Base-by-base conservation (phyloP, 2,113 vertebrate species). In the Takifugu bimaculatus region DNA sequence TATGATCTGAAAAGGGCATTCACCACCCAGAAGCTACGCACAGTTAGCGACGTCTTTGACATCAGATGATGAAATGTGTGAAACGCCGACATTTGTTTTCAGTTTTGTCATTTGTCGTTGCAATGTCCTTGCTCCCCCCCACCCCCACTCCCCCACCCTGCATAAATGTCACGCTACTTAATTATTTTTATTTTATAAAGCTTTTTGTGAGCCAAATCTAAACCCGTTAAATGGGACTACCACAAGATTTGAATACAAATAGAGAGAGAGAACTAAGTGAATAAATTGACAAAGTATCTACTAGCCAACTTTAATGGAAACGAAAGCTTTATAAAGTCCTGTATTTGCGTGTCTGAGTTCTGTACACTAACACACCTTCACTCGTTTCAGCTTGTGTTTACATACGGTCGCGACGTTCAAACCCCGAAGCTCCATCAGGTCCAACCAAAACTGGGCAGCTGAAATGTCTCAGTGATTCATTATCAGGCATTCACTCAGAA, bases 1-100 rank as follows among this genome's bases (percentile, higher is more conserved):
- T 39, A 43, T 66, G 51, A 42, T 72, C 63, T 82, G 66, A 79
- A 81, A 88, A 87, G 82, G 84, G 70, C 80, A 82, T 88, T 88
- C 70, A 80, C 81, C 80, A 80, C 13, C 54, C 63, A 69, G 60
- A 65, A 68, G 61, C 50, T 52, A 13, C 72, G 60, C 59, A 68
- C 52, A 64, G 44, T 60, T 62, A 57, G 11, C 15, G 64, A 78
- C 84, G 54, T 65, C 63, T 78, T 60, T 84, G 73, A 72, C 68
- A 74, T 66, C 51, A 74, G 54, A 58, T 61, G 54, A 56, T 66
- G 28, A 58, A 55, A 64, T 56, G 48, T 71, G 14, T 63, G 26
- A 54, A 53, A 63, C 55, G 13, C 12, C 44, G 14, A 45, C 44
- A 47, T 47, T 47, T 47, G 13, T 26, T 50, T 25, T 50, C 4